These are phyloP conservation scores for Carapus acus DNA, from an alignment of 2,797 vertebrate species.

Conservation along the genomic window DNA sequence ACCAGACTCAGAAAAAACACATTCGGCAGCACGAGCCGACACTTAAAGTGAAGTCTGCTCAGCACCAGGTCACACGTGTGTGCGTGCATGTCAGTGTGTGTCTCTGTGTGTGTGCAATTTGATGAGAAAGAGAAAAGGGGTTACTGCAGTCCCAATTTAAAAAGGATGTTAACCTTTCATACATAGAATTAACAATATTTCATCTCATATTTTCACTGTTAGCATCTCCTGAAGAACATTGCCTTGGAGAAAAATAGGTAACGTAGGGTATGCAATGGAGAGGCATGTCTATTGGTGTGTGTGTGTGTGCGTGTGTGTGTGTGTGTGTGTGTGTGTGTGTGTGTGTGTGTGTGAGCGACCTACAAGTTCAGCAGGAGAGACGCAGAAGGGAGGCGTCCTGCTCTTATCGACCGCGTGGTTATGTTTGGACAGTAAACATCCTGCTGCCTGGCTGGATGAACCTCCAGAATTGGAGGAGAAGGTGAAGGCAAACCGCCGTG, in stretches of 20 bases:
- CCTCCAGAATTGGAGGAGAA: constrained; percentile 25
- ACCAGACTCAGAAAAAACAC: constrained; percentile 38
- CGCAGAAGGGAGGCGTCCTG: constrained; percentile 44
- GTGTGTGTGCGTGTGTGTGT: neutral
- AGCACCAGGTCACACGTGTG: constrained; percentile 1
- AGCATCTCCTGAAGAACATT: no score
- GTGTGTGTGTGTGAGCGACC: constrained; percentile 14
- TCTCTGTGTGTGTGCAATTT: neutral
- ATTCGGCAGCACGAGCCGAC: constrained; percentile 40
- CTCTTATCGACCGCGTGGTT: constrained; percentile 49
- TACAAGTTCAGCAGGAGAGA: constrained; percentile 37
- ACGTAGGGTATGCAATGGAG: neutral
- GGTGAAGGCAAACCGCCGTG: constrained; percentile 5
- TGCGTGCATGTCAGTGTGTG: constrained; percentile 10
- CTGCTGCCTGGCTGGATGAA: constrained; percentile 45
- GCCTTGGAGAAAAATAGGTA: no score
- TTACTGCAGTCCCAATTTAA: no score
- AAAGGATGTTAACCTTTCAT: constrained; percentile 5
- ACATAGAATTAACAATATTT: constrained; percentile 1
- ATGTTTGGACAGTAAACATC: constrained; percentile 65
- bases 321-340: no score
- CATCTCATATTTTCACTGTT: neutral
- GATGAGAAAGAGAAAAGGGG: constrained; percentile 19
- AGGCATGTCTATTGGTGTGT: neutral
- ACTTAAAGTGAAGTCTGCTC: constrained; percentile 30